A percentile compares a stretch with the other conserved stretches of the same genome.
phyloP scores from a whole-genome alignment of 1,140 invertebrate genomes.

The Bombus polaris region DNA sequence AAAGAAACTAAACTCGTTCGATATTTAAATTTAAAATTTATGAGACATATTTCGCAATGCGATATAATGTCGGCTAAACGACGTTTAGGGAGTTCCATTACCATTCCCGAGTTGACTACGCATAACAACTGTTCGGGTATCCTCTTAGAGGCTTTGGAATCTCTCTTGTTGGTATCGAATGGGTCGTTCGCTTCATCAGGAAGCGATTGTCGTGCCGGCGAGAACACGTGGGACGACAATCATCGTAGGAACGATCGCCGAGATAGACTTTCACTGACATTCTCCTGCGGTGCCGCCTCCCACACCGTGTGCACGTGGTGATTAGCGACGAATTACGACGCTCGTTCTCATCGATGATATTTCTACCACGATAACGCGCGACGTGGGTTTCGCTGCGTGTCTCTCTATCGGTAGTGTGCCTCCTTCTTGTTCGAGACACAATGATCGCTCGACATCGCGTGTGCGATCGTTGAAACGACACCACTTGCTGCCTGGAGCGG shows the following conservation, averaged over 20 bases:
- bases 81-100: conserved; percentile 7
- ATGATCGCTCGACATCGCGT: background rate
- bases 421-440: background rate
- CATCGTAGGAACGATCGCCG: conserved; percentile 67
- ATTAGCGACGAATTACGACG: conserved; percentile 70
- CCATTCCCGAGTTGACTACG: background rate
- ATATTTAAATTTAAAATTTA: background rate
- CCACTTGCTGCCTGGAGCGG: background rate
- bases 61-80: conserved; percentile 8
- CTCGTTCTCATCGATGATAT: conserved; percentile 62
- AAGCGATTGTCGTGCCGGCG: conserved; percentile 64
- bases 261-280: conserved; percentile 72
- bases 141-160: conserved; percentile 21
- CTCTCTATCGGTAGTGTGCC: background rate
- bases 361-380: conserved; percentile 58
- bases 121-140: conserved; percentile 13
- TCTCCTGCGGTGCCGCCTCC: conserved; percentile 62
- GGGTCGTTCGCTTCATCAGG: conserved; percentile 66
- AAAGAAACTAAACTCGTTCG: background rate
- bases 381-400: conserved; percentile 43
- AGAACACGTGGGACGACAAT: conserved; percentile 61
- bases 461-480: background rate
- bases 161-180: conserved; percentile 45
- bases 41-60: background rate
- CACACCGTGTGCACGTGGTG: conserved; percentile 58